Conservation (phyloP, 2,797 vertebrate genomes). For the Fratercula arctica region DNA sequence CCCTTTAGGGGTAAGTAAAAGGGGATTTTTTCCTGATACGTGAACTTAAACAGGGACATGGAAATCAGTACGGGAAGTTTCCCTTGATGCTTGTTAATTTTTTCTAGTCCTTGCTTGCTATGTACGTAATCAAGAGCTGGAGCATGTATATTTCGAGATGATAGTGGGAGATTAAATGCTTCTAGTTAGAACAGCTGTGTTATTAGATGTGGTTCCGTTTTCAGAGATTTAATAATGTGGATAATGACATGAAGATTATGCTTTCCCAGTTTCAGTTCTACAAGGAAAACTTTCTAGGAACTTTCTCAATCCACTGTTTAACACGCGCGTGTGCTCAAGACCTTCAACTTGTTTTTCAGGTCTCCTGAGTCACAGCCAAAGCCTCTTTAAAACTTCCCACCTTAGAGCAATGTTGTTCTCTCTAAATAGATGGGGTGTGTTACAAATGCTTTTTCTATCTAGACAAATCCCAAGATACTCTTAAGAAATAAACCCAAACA, state of each 20-base stretch:
- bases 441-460: neutral
- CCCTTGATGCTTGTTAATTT: neutral
- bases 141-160: neutral
- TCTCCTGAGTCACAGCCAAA: neutral
- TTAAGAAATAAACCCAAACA: neutral
- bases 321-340: fast-evolving
- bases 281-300: slow-evolving; percentile 21
- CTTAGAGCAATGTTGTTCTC: neutral
- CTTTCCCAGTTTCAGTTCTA: neutral
- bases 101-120: neutral
- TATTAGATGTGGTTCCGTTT: neutral
- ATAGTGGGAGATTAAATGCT: neutral
- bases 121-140: neutral
- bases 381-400: neutral
- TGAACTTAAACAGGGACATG: neutral
- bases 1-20: neutral
- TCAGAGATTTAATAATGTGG: neutral
- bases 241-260: neutral
- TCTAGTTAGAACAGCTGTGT: neutral
- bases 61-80: neutral
- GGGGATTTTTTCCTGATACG: neutral
- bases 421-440: neutral
- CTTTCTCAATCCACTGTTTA: neutral
- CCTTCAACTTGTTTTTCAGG: neutral
- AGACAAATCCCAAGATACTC: neutral